Conservation (phyloP, 2,113 vertebrate genomes). For the Leptodactylus fuscus region DNA sequence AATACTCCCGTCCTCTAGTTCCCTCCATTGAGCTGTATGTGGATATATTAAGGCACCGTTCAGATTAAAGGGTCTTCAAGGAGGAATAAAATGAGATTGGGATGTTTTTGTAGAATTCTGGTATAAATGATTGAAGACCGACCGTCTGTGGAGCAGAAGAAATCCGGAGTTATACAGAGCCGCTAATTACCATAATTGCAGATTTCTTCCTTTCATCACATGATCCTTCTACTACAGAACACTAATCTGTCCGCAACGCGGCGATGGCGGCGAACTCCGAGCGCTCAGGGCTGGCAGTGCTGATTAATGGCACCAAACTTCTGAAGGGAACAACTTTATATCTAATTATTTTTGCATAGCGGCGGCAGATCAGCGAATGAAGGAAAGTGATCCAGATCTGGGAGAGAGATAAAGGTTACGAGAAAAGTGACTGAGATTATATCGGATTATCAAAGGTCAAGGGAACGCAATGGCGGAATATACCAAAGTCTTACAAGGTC, state of each 20-base stretch:
- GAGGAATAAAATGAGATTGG: no score
- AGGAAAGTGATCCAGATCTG: not conserved
- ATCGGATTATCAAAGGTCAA: not conserved
- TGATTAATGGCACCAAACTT: slow-evolving; percentile 21
- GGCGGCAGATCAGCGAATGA: not conserved
- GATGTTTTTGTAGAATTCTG: not conserved
- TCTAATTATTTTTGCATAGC: slow-evolving; percentile 12
- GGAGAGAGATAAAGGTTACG: not conserved
- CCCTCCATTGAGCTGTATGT: no score
- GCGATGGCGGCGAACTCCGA: not conserved
- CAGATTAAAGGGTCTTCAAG: no score
- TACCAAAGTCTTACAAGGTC: not conserved
- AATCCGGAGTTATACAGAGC: not conserved
- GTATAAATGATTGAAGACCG: not conserved
- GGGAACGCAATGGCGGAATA: not conserved
- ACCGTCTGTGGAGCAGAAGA: no score
- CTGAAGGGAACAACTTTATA: not conserved
- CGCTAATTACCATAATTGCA: not conserved
- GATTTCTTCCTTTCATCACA: not conserved
- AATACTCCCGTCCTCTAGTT: no score
- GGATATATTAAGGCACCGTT: no score
- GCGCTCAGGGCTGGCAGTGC: not conserved
- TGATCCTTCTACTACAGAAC: not conserved
- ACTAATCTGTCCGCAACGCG: not conserved
- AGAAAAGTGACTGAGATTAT: not conserved